A percentile compares a stretch with the other conserved stretches of the same genome.
phyloP scores from a whole-genome alignment of 2,797 vertebrate genomes.

The Gambelia wislizenii region DNA sequence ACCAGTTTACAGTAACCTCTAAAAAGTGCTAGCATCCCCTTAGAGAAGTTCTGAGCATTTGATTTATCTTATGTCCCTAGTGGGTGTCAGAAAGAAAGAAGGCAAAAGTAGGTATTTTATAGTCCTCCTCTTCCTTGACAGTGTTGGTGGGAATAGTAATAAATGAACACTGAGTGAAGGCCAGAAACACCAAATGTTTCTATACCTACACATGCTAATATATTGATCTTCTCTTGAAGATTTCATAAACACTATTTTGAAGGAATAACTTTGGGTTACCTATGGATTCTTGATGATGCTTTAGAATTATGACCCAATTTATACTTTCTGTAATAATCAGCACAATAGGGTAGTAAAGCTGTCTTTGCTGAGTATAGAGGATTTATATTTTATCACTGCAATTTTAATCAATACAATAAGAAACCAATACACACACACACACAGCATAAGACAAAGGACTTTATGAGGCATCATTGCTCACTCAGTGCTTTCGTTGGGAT shows the following conservation, averaged over 20 bases:
- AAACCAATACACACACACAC: constrained; percentile 50
- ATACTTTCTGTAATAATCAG: constrained; percentile 75
- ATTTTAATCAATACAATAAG: constrained; percentile 74
- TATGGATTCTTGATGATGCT: constrained; percentile 71
- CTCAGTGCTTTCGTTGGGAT: constrained; percentile 37
- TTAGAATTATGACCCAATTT: constrained; percentile 78
- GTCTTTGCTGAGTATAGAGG: constrained; percentile 66
- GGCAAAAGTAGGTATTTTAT: not conserved
- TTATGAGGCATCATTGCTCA: constrained; percentile 35
- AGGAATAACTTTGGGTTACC: constrained; percentile 59
- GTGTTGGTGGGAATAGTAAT: not conserved
- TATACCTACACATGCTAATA: not conserved
- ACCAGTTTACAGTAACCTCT: not conserved
- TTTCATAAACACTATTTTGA: constrained; percentile 67
- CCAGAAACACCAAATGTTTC: fast-evolving
- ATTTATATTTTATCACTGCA: constrained; percentile 72
- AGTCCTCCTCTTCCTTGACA: not conserved
- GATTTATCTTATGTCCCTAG: not conserved
- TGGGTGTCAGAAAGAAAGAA: not conserved
- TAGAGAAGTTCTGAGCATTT: not conserved
- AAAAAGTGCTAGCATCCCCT: not conserved
- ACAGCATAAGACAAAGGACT: constrained; percentile 17
- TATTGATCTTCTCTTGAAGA: constrained; percentile 60
- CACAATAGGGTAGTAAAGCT: constrained; percentile 73
- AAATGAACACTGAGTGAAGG: not conserved